phyloP scores from a whole-genome alignment of 2,888 invertebrate genomes.

The Acronicta psi region DNA sequence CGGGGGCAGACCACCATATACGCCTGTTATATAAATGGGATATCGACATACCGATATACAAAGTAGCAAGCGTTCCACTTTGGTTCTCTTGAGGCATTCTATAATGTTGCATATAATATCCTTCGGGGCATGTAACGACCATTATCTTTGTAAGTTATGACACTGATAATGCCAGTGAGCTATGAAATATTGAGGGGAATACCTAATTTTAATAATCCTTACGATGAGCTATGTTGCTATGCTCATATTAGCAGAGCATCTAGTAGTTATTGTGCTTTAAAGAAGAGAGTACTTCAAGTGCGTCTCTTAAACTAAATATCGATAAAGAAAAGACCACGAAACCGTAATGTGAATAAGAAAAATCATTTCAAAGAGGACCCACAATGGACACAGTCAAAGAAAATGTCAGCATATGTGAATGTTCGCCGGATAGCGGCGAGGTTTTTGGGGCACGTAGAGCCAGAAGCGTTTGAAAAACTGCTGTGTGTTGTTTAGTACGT shows the following conservation, averaged over 20 bases:
- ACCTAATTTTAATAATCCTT: conserved; percentile 35
- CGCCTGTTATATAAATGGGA: conserved; percentile 65
- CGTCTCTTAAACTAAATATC: conserved; percentile 6
- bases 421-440: conserved; percentile 55
- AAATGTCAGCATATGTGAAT: conserved; percentile 60
- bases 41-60: conserved; percentile 59
- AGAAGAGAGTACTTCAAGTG: too few species aligned
- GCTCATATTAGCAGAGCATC: conserved; percentile 1
- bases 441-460: conserved; percentile 60
- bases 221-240: conserved; percentile 5
- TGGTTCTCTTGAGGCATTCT: conserved; percentile 51
- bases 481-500: conserved; percentile 56
- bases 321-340: conserved; percentile 47
- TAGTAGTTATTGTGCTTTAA: too few species aligned
- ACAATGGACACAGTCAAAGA: conserved; percentile 59
- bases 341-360: conserved; percentile 51
- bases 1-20: conserved; percentile 55
- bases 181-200: conserved; percentile 45
- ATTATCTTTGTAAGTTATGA: conserved; percentile 65
- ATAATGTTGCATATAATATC: conserved; percentile 63
- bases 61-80: conserved; percentile 34
- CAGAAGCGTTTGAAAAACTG: conserved; percentile 62
- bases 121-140: conserved; percentile 58
- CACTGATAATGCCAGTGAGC: conserved; percentile 51
- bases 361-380: conserved; percentile 54